Conservation (phyloP, 2,797 vertebrate genomes). For the Sebastes taczanowskii region DNA sequence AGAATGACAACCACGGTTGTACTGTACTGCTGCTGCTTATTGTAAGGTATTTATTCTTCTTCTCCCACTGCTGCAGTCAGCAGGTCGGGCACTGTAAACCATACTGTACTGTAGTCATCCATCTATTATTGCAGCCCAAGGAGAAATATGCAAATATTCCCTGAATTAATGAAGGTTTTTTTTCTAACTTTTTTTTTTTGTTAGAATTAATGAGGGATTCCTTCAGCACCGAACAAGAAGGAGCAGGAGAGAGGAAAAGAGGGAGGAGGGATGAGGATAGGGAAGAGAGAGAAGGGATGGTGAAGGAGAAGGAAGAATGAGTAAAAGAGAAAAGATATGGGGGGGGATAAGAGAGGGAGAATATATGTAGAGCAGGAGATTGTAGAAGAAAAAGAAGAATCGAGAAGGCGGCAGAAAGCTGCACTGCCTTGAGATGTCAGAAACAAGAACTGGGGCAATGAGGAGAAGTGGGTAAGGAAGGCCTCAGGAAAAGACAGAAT, state of each 20-base stretch:
- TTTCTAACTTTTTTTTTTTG: neutral
- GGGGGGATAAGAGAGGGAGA: neutral
- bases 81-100: conserved; percentile 6
- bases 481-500: conserved; percentile 12
- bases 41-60: conserved; percentile 1
- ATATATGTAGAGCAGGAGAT: neutral
- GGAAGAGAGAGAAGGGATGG: neutral
- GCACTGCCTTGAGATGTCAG: neutral
- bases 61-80: conserved; percentile 36
- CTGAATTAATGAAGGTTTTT: conserved; percentile 39
- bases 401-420: neutral
- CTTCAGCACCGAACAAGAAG: conserved; percentile 8
- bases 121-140: conserved; percentile 38
- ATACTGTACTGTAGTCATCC: conserved; percentile 37
- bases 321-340: neutral
- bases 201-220: conserved; percentile 51
- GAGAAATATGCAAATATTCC: conserved; percentile 43
- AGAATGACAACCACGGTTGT: neutral
- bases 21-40: neutral
- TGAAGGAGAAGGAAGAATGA: neutral
- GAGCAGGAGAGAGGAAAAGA: neutral
- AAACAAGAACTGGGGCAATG: conserved; percentile 29
- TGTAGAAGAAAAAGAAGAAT: neutral
- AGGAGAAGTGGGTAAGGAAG: conserved; percentile 10
- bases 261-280: neutral